Evolutionary conservation across 2,888 invertebrate species (phyloP).

Genomic region (Epirrita christyi): DNA sequence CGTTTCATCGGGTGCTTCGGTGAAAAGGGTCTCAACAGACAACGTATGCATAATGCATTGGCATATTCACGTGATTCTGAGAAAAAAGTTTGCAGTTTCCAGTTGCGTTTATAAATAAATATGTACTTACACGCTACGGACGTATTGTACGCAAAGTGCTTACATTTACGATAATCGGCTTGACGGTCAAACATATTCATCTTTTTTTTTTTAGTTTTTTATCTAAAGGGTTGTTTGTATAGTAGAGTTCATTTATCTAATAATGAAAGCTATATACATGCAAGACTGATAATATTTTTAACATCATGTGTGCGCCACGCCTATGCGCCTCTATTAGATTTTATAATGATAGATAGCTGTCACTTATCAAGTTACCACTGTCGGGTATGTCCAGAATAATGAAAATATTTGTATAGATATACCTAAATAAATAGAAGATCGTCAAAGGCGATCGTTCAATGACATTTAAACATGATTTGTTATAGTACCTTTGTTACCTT

Average conservation of each 20-base stretch:
- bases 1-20: neutral
- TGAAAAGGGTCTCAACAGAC: neutral
- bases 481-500: conserved; percentile 18
- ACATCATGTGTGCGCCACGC: conserved; percentile 34
- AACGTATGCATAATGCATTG: neutral
- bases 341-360: conserved; percentile 37
- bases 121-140: conserved; percentile 26
- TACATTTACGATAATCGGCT: conserved; percentile 31
- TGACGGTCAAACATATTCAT: conserved; percentile 21
- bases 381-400: conserved; percentile 29
- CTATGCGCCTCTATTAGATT: conserved; percentile 35
- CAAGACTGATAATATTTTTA: conserved; percentile 31
- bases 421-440: conserved; percentile 20
- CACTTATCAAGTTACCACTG: conserved; percentile 39
- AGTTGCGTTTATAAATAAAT: conserved; percentile 1
- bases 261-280: conserved; percentile 32
- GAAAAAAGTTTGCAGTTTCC: neutral
- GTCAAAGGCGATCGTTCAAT: conserved; percentile 28
- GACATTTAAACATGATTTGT: conserved; percentile 23
- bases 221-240: conserved; percentile 31
- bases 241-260: conserved; percentile 30
- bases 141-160: conserved; percentile 23
- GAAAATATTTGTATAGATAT: conserved; percentile 31
- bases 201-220: conserved; percentile 13
- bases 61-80: neutral